Conservation (phyloP, 2,888 invertebrate genomes). For the Drosophila mimetica region DNA sequence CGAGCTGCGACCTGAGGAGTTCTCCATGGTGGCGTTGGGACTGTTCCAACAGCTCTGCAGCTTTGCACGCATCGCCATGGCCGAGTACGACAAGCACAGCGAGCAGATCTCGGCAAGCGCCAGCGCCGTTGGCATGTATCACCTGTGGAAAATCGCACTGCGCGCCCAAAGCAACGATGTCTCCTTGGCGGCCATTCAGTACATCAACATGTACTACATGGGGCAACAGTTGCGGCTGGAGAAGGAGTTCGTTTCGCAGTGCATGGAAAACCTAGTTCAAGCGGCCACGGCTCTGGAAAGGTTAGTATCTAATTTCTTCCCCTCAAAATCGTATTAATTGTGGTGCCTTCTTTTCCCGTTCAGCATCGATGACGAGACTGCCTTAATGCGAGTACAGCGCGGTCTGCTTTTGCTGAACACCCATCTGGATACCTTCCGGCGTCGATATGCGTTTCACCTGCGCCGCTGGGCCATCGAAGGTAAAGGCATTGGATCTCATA, state of each 20-base stretch:
- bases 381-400: conserved; percentile 94
- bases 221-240: conserved; percentile 95
- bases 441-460: conserved; percentile 94
- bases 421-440: conserved; percentile 95
- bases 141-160: conserved; percentile 96
- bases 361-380: conserved; percentile 87
- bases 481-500: conserved; percentile 91
- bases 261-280: conserved; percentile 95
- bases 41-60: conserved; percentile 96
- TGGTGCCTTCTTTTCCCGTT: not conserved
- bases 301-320: conserved; percentile 56
- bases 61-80: conserved; percentile 92
- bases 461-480: conserved; percentile 95
- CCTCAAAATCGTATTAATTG: not conserved
- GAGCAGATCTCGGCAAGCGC: conserved; percentile 81
- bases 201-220: conserved; percentile 97
- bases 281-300: conserved; percentile 90
- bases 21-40: conserved; percentile 95
- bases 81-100: conserved; percentile 86
- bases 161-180: conserved; percentile 96
- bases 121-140: conserved; percentile 94
- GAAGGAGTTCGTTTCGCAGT: conserved; percentile 95
- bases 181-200: conserved; percentile 97
- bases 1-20: conserved; percentile 93
- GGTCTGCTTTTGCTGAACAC: conserved; percentile 94